Evolutionary conservation across 2,888 invertebrate species (phyloP).

Genomic region (Pandemis cinnamomeana): DNA sequence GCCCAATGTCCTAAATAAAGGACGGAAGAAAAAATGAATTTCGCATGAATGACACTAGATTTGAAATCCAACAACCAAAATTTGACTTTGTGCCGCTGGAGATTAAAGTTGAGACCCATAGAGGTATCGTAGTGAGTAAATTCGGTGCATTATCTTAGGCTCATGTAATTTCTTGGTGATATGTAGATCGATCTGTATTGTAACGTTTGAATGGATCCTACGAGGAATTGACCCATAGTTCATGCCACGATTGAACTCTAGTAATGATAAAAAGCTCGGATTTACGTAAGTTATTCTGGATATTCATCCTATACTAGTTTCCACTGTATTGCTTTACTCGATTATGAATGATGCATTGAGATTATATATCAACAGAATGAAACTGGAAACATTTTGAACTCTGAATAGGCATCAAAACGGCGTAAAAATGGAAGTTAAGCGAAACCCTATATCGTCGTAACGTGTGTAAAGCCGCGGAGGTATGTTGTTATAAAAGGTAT

Average conservation of each 20-base stretch:
- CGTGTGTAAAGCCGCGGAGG: conserved; percentile 42
- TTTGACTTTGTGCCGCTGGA: too few relatives aligned
- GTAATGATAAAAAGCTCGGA: not conserved
- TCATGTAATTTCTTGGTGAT: too few relatives aligned
- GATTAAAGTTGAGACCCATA: not conserved
- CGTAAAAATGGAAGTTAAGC: conserved; percentile 2
- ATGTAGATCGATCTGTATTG: too few relatives aligned
- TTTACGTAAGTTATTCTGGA: too few relatives aligned
- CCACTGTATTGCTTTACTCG: not conserved
- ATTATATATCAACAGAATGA: not conserved
- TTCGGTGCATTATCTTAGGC: not conserved
- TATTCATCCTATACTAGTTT: not conserved
- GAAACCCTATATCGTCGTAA: conserved; percentile 26
- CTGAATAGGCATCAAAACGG: not conserved
- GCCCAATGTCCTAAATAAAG: too few relatives aligned
- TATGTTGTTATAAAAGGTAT: conserved; percentile 44
- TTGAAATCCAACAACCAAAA: too few relatives aligned
- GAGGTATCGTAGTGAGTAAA: not conserved
- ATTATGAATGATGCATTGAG: not conserved
- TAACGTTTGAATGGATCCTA: too few relatives aligned
- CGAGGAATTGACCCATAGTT: too few relatives aligned
- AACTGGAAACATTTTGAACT: not conserved
- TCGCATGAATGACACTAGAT: too few relatives aligned
- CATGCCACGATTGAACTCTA: not conserved
- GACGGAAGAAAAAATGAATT: too few relatives aligned